Evolutionary conservation across 2,888 invertebrate genomes (phyloP), one percentile per base, ranked within the genome.

Genomic region (Apotomis turbidana): DNA sequence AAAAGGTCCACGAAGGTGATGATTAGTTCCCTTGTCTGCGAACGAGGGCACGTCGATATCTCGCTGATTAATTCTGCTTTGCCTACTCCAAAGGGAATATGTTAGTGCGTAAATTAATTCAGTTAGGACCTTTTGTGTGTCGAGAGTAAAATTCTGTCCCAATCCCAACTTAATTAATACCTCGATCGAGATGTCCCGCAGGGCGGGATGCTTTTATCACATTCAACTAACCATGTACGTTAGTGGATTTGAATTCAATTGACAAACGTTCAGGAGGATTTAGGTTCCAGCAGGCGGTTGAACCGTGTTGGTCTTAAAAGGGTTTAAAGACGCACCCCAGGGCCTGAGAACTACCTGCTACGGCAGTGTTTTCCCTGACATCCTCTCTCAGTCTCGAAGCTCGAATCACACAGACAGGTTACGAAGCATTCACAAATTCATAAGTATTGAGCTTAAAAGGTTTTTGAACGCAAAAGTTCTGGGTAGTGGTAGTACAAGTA

Each of bases 81-180:
- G 12, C 38, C n/a, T 38, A 15, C 12, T n/a, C 36, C n/a, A 38
- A n/a, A 38, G 58, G n/a, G n/a, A 27, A 5, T 38, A 58, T 58
- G 38, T 58, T n/a, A 5, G 38, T 38, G 38, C 38, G 38, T 49
- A n/a, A 58, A 2, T 38, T 58, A n/a, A n/a, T 38, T 5, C 58
- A 58, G 58, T 58, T 58, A 58, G n/a, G 38, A 38, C 58, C 58
- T 58, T 49, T 58, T 58, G 58, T 38, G 1, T 12, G 27, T 12
- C 0, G 38, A 58, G 12, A 3, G 12, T 8, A 49, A 49, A 57
- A 27, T 5, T 10, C 12, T 36, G 36, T 38, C 38, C 38, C 38
- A 38, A n/a, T 38, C 58, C 58, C 38, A 38, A 38, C 58, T 38
- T 58, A 58, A 58, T 58, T 58, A 58, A 58, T 58, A n/a, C 58